Evolutionary conservation across 2,888 invertebrate species (phyloP).

Genomic region (Ommatoiulus sabulosus): DNA sequence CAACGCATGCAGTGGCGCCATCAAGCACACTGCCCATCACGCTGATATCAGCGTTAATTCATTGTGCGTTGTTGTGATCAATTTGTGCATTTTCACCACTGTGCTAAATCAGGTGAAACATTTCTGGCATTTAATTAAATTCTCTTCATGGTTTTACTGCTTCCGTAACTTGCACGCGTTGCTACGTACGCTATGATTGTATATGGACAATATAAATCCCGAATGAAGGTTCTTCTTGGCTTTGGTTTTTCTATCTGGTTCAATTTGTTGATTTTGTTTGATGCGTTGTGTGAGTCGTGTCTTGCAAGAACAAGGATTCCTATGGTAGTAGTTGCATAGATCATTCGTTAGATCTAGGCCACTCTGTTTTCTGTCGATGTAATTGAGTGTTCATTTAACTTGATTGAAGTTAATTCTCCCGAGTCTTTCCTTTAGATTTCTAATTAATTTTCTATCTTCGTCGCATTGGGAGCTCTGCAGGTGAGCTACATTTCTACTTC

Average conservation of each 20-base stretch:
- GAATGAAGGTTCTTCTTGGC: not conserved
- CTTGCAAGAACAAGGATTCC: not conserved
- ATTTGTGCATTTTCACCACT: too few relatives aligned
- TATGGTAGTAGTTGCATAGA: not conserved
- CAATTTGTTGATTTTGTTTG: not conserved
- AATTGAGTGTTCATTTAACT: slow-evolving; percentile 56
- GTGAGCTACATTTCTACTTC: slow-evolving; percentile 8
- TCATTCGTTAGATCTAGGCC: not conserved
- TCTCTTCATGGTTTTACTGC: too few relatives aligned
- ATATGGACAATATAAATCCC: not conserved
- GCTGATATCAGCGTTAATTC: too few relatives aligned
- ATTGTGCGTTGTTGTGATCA: too few relatives aligned
- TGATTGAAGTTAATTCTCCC: slow-evolving; percentile 56
- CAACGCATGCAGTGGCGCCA: too few relatives aligned
- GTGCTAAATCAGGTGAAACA: too few relatives aligned
- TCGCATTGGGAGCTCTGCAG: slow-evolving; percentile 26
- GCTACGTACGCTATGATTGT: too few relatives aligned
- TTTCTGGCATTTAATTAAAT: too few relatives aligned
- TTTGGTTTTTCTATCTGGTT: not conserved
- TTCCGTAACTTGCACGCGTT: too few relatives aligned
- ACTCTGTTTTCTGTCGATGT: slow-evolving; percentile 22
- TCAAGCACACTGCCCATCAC: too few relatives aligned
- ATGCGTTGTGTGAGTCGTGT: not conserved
- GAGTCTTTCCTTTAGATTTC: slow-evolving; percentile 51
- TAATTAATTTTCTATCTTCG: slow-evolving; percentile 55